A percentile compares a stretch with the other conserved stretches of the same genome.
Conservation (phyloP, 2,113 vertebrate species). For the Clarias magur region DNA sequence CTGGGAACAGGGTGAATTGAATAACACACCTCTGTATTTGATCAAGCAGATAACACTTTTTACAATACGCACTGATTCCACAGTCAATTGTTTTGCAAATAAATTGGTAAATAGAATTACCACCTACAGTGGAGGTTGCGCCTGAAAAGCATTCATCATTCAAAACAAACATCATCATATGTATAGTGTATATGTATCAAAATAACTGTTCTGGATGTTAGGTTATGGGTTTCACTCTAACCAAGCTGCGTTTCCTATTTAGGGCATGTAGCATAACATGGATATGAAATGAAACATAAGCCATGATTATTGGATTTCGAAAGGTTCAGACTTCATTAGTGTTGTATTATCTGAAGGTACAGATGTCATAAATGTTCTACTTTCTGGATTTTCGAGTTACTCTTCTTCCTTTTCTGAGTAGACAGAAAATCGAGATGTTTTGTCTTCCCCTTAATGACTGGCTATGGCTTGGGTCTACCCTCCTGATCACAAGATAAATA, state of each 20-base stretch:
- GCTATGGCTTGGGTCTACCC: not conserved
- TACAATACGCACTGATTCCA: not conserved
- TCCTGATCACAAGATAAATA: not conserved
- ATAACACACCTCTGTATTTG: slow-evolving; percentile 52
- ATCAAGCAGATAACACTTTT: slow-evolving; percentile 35
- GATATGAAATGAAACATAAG: not conserved
- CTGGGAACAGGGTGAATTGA: slow-evolving; percentile 52
- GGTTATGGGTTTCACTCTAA: not conserved
- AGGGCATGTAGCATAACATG: not conserved
- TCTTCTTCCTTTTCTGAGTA: not conserved
- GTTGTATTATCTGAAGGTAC: not conserved
- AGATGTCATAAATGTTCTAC: not conserved
- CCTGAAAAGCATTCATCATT: not conserved
- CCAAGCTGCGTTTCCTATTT: not conserved
- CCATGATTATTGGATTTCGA: not conserved
- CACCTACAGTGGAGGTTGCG: not conserved
- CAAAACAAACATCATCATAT: not conserved
- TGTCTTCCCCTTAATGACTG: not conserved
- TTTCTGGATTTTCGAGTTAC: not conserved
- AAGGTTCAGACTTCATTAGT: not conserved
- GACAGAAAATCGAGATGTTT: not conserved
- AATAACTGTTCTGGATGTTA: not conserved
- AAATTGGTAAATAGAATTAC: not conserved
- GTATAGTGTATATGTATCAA: not conserved
- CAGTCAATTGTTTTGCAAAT: not conserved